phyloP scores from a whole-genome alignment of 2,888 invertebrate species.

The Prostheceraeus crozeri region DNA sequence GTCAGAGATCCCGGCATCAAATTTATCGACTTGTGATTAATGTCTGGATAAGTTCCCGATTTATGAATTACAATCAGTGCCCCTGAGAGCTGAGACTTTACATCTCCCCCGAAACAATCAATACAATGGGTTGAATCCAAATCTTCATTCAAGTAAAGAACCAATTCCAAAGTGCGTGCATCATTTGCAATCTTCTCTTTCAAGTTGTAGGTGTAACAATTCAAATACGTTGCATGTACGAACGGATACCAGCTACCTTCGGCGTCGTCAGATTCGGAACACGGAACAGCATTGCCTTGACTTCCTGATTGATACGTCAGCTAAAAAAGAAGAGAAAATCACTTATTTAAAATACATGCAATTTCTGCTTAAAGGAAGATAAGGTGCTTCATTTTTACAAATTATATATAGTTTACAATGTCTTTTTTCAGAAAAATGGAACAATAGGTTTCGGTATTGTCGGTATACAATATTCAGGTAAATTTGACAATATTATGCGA shows the following conservation, averaged over 20 bases:
- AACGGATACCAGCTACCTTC: slow-evolving; percentile 29
- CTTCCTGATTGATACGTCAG: slow-evolving; percentile 19
- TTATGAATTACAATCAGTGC: slow-evolving; percentile 36
- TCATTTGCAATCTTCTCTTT: slow-evolving; percentile 12
- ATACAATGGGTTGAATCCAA: slow-evolving; percentile 28
- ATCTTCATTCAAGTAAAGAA: slow-evolving; percentile 36
- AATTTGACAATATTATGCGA: no score
- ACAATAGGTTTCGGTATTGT: no score
- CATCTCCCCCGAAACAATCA: slow-evolving; percentile 35
- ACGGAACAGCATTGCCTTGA: slow-evolving; percentile 7
- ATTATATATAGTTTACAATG: no score
- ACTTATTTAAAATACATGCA: background rate
- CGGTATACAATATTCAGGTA: no score
- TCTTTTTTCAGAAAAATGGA: no score
- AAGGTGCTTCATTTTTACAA: no score
- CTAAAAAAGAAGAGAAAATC: slow-evolving; percentile 16
- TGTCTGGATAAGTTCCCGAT: slow-evolving; percentile 36
- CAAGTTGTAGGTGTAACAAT: slow-evolving; percentile 38
- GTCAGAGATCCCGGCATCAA: slow-evolving; percentile 38
- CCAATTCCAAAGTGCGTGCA: slow-evolving; percentile 33
- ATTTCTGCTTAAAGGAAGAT: no score
- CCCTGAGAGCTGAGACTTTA: slow-evolving; percentile 38
- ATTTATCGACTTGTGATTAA: slow-evolving; percentile 36
- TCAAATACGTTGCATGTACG: slow-evolving; percentile 37
- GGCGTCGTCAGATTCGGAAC: no score